Conservation (phyloP, 1,140 invertebrate species). For the Aporrectodea caliginosa region DNA sequence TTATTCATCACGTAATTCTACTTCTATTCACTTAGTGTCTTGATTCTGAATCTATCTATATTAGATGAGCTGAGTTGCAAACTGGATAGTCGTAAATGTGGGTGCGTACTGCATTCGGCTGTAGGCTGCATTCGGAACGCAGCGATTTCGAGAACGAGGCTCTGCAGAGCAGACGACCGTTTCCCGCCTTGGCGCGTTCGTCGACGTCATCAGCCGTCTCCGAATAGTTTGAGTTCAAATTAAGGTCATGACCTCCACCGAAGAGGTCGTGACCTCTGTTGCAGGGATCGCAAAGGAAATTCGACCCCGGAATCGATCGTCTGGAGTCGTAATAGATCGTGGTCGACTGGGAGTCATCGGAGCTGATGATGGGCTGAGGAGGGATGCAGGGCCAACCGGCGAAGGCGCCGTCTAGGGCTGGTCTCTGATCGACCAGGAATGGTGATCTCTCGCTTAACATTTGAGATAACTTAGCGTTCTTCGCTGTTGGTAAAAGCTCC, state of each 20-base stretch:
- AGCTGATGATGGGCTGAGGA: neutral
- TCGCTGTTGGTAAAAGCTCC: neutral
- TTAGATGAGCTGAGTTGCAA: neutral
- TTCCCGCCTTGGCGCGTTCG: neutral
- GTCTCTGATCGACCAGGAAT: neutral
- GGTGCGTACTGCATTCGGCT: neutral
- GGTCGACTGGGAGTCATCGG: neutral
- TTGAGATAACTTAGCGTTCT: neutral
- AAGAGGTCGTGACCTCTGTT: too few species aligned
- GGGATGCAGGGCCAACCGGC: neutral
- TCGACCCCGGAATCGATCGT: too few species aligned
- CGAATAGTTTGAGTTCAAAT: too few species aligned
- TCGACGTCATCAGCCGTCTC: too few species aligned
- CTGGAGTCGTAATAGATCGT: neutral
- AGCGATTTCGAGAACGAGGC: neutral
- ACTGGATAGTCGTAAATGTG: neutral
- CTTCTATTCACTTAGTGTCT: too few species aligned
- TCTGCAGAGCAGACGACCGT: neutral
- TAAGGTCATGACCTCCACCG: too few species aligned
- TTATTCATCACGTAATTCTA: too few species aligned
- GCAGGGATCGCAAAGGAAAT: too few species aligned
- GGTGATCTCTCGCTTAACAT: neutral
- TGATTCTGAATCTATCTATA: too few species aligned
- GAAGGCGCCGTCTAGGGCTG: neutral
- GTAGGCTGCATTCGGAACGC: neutral